A percentile compares a stretch with the other conserved stretches of the same genome.
Conservation (phyloP, 1,140 invertebrate species). For the Telenomus remus region DNA sequence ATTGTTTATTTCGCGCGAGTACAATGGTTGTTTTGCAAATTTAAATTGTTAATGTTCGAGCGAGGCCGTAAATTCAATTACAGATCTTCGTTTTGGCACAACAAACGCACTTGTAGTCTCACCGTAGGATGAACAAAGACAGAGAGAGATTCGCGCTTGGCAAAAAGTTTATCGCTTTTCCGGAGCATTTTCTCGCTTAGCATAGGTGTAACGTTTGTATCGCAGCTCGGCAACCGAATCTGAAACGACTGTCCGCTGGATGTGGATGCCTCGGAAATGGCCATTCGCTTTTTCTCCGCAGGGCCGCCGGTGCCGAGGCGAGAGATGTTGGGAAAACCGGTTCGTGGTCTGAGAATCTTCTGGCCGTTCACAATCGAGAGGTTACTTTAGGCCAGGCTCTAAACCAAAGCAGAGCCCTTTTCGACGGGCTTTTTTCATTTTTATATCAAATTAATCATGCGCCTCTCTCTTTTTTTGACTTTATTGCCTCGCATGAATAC, state of each 20-base stretch:
- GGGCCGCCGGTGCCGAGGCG: constrained; percentile 40
- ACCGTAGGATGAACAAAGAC: no score
- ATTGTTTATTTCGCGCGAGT: no score
- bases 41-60: not conserved
- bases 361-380: constrained; percentile 62
- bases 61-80: not conserved
- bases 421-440: constrained; percentile 53
- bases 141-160: no score
- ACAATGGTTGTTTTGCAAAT: no score
- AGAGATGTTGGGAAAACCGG: constrained; percentile 49
- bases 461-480: no score
- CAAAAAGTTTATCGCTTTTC: constrained; percentile 9
- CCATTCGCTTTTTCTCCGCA: constrained; percentile 34
- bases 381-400: constrained; percentile 71
- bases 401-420: constrained; percentile 65
- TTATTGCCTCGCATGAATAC: constrained; percentile 56
- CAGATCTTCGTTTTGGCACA: not conserved
- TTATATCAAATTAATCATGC: constrained; percentile 60
- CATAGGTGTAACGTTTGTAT: constrained; percentile 24
- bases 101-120: not conserved
- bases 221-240: constrained; percentile 36
- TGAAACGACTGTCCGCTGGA: constrained; percentile 44
- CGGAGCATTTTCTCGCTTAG: constrained; percentile 14
- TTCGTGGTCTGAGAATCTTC: constrained; percentile 52
- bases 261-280: constrained; percentile 30